These are phyloP conservation scores for Chironomus striatipennis DNA, from an alignment of 1,140 invertebrate genomes.

Conservation along the genomic window DNA sequence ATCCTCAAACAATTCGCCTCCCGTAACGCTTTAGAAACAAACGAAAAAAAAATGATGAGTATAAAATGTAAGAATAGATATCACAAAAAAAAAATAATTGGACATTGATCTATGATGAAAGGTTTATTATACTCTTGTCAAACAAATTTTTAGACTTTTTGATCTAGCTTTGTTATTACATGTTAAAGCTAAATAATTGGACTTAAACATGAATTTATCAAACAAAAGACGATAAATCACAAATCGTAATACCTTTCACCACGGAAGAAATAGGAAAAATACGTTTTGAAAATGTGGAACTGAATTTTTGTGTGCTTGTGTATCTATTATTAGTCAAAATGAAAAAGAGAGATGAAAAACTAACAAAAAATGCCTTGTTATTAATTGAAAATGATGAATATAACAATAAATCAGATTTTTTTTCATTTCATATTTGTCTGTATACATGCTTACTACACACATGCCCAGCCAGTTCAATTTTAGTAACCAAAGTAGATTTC, in stretches of 20 bases:
- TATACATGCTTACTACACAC: background rate
- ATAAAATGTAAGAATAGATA: slow-evolving; percentile 24
- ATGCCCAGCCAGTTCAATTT: background rate
- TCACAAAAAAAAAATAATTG: background rate
- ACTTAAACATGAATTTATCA: no score
- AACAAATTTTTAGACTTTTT: no score
- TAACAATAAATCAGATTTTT: slow-evolving; percentile 16
- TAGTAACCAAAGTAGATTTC: background rate
- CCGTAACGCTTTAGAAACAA: slow-evolving; percentile 65
- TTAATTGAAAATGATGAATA: slow-evolving; percentile 22
- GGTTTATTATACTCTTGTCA: background rate
- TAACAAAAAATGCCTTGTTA: background rate
- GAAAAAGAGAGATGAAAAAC: background rate
- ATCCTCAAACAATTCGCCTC: slow-evolving; percentile 91
- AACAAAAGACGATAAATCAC: no score
- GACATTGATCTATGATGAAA: background rate
- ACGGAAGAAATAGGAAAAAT: no score
- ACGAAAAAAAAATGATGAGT: no score
- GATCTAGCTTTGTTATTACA: no score
- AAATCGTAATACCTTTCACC: no score
- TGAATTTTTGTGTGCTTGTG: background rate
- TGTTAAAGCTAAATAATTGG: no score
- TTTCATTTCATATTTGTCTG: background rate
- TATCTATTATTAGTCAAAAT: background rate
- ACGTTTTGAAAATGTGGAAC: no score